Evolutionary conservation across 2,797 vertebrate genomes (phyloP), one percentile per base, ranked within the genome.

Genomic region (Eulemur albifrons): DNA sequence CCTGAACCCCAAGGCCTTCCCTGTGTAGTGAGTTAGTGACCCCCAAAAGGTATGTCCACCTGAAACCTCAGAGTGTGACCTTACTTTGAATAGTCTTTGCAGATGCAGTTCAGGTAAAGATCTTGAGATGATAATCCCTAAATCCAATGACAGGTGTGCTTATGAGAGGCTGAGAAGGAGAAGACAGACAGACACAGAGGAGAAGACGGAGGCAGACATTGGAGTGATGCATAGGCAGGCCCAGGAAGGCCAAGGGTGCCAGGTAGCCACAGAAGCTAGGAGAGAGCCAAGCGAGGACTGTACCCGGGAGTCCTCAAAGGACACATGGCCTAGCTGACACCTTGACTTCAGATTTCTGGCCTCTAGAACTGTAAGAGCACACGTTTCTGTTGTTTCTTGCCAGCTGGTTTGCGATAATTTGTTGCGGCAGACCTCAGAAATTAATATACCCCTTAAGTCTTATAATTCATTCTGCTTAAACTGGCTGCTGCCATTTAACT

Each of bases 381-480:
- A 35, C 38, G 75, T 73, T 75, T 45, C 5, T 88, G 2, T 65
- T 76, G 25, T 87, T 77, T 82, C 65, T 38, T 48, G 50, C 20
- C 20, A 45, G 0, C 30, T 77, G 7, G 23, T 50, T 25, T 77
- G 32, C 32, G 11, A 9, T 61, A 25, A 20, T 85, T 76, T 54
- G 13, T 40, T 57, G 30, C 11, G 13, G 23, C 7, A 40, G 6
- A 25, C 15, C 8, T n/a, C 69, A 57, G 63, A 89, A 81, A 27
- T 9, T 45, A 72, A 57, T 25, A 57, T 0, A 8, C 2, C 35
- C 67, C 5, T 1, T 52, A 79, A 23, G 0, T n/a, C 45, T 80
- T 86, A 0, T 32, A 81, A 63, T 72, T 67, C 6, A 38, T 80
- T 96, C 50, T 91, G 27, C 52, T 92, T 65, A 63, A 77, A 91